Evolutionary conservation across 2,888 invertebrate genomes (phyloP), one percentile per base, ranked within the genome.

Genomic region (Eupithecia vulgata): DNA sequence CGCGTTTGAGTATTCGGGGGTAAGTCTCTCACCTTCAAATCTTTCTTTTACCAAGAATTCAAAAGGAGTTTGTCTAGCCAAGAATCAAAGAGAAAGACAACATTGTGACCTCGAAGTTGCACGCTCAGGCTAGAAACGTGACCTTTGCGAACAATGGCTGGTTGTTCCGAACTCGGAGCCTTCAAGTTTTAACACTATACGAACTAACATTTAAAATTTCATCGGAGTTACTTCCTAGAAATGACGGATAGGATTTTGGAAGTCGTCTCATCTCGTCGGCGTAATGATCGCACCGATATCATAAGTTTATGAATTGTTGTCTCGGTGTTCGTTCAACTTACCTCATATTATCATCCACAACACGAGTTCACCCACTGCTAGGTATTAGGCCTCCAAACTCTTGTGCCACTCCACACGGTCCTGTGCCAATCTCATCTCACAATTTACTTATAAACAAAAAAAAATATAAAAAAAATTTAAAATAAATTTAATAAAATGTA

Each of bases 131-230:
- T 71, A 69, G 81, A 81, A 81, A 78, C 87, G 83, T 89, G 89
- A 89, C 89, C 89, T 89, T 88, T 85, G 80, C 77, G 84, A 90
- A 90, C 90, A 90, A 90, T 89, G 82, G 87, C 70, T 45, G 78
- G 81, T 87, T 86, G 85, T 89, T 87, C 85, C 82, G 79, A 82
- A 83, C 79, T 80, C 78, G 40, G 83, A 84, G 88, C 90, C 91
- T 91, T 90, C 88, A 83, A n/a, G n/a, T n/a, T n/a, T n/a, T n/a
- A n/a, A 87, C 88, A 85, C 87, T 82, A 85, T 83, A 71, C 62
- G n/a, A 37, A 62, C 67, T 70, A 68, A 68, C 66, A 66, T 69
- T 71, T 62, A 37, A 52, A 59, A 61, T 42, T 40, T 40, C 65
- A 42, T 65, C 48, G 5, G 25, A 66, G 61, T 21, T 37, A 65